Evolutionary conservation across 2,888 invertebrate genomes (phyloP), one percentile per base, ranked within the genome.

Genomic region (Ecdyonurus torrentis): DNA sequence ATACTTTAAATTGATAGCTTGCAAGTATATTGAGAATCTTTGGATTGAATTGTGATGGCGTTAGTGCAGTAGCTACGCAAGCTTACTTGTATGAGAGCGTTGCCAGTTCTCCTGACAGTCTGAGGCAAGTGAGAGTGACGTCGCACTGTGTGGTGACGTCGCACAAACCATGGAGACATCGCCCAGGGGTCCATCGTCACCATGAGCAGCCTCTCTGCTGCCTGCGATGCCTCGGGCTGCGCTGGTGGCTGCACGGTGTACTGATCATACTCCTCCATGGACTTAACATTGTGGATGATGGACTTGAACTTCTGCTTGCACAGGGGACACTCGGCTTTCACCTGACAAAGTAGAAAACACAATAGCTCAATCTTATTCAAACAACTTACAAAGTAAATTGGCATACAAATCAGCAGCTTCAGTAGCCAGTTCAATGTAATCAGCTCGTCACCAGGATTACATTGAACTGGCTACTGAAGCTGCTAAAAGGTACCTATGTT

Each of bases 261-360:
- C 71, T 92, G 87, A 69, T 96, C 94, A 75, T 91, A 95, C 69
- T 92, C 90, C 67, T 86, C 83, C 72, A 87, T 86, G 0, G 91
- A 89, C 68, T 87, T 83, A 2, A 95, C 89, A 81, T 92, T 94
- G 75, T 95, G 92, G 65, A 95, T 90, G 64, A 96, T 96, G 5
- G 89, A 87, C 69, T 86, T 88, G 74, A 96, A 96, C 2, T 84
- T 81, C 72, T 92, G 90, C 72, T 97, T 96, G 75, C 97, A 97
- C 0, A 97, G 77, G 0, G 97, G 97, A 74, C 95, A 95, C 72
- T 89, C 93, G 0, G 93, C 84, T 76, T 94, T 95, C 18, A 94
- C 88, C 87, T 89, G 72, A 3, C 78, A 79, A 64, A 61, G 64
- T 66, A 64, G 65, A 64, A 67, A 60, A 23, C 23, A 19, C n/a